A percentile compares a stretch with the other conserved stretches of the same genome.
Conservation (phyloP, 2,888 invertebrate species). For the Lasioglossum pauxillum region DNA sequence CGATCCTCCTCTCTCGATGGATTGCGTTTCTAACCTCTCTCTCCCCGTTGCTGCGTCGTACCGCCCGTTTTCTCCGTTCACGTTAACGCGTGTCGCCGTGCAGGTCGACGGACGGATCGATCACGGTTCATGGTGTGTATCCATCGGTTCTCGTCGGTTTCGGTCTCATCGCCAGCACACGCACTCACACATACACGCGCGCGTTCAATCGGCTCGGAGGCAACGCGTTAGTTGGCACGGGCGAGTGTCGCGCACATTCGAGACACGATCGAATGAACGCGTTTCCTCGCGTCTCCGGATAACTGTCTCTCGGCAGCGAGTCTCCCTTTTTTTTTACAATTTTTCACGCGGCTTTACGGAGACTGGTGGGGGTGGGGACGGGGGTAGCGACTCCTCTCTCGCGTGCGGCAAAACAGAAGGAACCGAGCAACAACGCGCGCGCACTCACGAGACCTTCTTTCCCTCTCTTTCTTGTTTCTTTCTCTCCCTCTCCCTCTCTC, state of each 20-base stretch:
- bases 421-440: slow-evolving; percentile 31
- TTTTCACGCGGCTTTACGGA: background rate
- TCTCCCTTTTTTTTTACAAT: background rate
- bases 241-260: slow-evolving; percentile 20
- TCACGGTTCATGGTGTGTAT: slow-evolving; percentile 22
- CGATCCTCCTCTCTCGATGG: slow-evolving; percentile 10
- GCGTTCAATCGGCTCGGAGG: background rate
- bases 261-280: background rate
- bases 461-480: background rate
- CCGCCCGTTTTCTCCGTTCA: slow-evolving; percentile 22
- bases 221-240: slow-evolving; percentile 5
- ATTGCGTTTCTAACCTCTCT: slow-evolving; percentile 49
- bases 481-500: no score
- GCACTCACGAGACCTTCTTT: slow-evolving; percentile 30
- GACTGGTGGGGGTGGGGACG: background rate
- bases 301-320: slow-evolving; percentile 6
- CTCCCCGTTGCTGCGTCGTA: background rate
- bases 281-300: slow-evolving; percentile 2
- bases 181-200: background rate
- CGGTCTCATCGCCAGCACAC: slow-evolving; percentile 1
- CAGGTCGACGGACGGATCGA: slow-evolving; percentile 37
- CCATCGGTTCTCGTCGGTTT: slow-evolving; percentile 39
- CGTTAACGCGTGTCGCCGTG: slow-evolving; percentile 29
- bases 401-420: slow-evolving; percentile 4
- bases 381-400: background rate